Evolutionary conservation across 2,113 vertebrate species (phyloP), one percentile per base, ranked within the genome.

Genomic region (Madoqua kirkii): DNA sequence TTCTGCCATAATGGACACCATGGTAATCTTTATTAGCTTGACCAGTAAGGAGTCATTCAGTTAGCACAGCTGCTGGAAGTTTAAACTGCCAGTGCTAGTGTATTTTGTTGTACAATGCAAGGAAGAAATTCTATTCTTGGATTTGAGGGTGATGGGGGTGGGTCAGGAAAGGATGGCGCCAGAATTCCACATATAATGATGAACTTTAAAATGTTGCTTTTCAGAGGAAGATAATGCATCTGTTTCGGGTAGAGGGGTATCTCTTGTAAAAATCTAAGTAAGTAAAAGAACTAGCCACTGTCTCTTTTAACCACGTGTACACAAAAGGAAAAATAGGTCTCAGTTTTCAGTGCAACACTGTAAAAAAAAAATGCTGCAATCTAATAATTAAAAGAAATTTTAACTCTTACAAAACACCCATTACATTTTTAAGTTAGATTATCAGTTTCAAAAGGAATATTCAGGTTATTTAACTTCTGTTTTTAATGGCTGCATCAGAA

Each of bases 391-490:
- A 94, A 95, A 87, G 43, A 74, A 97, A 95, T 96, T 98, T 98
- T 95, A 98, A 98, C 95, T 97, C 98, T 98, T 97, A 97, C 59
- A 93, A 97, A 94, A 87, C 23, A 97, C 93, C 87, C 74, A 97
- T n/a, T 17, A 97, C 55, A 92, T 95, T 95, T 98, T 90, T 5
- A 95, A 94, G 96, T 98, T 97, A 93, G 33, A 79, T 97, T 98
- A 90, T 98, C 95, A 87, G 84, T 98, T 98, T 98, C 94, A 96
- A 94, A 94, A 98, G 52, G 97, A 0, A 60, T 98, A 96, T 95
- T 97, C 98, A 98, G 98, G 97, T 94, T 98, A 98, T 97, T 98
- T 98, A 94, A 97, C 95, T 95, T 98, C 97, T 98, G 98, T 98
- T 98, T 98, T 96, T 98, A 95, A 87, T 93, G 98, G 97, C 97